Evolutionary conservation across 2,113 vertebrate genomes (phyloP), one percentile per base, ranked within the genome.

Genomic region (Pitta sordida): DNA sequence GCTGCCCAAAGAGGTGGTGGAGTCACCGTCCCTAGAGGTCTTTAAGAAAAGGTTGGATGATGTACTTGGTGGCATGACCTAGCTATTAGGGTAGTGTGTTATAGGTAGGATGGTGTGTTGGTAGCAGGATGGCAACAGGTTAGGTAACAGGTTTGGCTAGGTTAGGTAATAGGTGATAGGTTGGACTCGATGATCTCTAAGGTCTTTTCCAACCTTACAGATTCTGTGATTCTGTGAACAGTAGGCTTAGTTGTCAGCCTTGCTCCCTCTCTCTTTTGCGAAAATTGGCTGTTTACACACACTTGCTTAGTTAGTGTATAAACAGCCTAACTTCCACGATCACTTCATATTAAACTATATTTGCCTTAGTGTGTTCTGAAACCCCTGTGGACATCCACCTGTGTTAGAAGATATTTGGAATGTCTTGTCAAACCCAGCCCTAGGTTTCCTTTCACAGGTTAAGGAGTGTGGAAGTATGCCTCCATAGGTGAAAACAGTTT

Each of bases 271-370:
- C 13, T 65, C n/a, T 59, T 65, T 51, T 26, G 64, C 10, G 32
- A 43, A 49, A 94, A 83, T 10, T 26, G 18, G 5, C 15, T 75
- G 11, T 60, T 75, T 75, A 32, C 30, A 53, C 17, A 39, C 46
- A 46, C n/a, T 82, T 69, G 34, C 55, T 58, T 64, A 48, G 41
- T 7, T 3, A 1, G 29, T 26, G 10, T 48, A 24, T 32, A 41
- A 76, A 34, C 0, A 0, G 51, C 23, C 34, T 41, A 65, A 83
- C 13, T n/a, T 60, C 49, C 8, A 12, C 3, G 9, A 23, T 21
- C 21, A 26, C 34, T 67, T 62, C 27, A 58, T 30, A 81, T 77
- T 46, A 26, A 56, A 36, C 19, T 24, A 4, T 3, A 17, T 68
- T 68, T 15, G 1, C 44, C 6, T 51, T 37, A 9, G 4, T 59